Evolutionary conservation across 2,888 invertebrate genomes (phyloP).

Genomic region (Mellilla xanthometata): DNA sequence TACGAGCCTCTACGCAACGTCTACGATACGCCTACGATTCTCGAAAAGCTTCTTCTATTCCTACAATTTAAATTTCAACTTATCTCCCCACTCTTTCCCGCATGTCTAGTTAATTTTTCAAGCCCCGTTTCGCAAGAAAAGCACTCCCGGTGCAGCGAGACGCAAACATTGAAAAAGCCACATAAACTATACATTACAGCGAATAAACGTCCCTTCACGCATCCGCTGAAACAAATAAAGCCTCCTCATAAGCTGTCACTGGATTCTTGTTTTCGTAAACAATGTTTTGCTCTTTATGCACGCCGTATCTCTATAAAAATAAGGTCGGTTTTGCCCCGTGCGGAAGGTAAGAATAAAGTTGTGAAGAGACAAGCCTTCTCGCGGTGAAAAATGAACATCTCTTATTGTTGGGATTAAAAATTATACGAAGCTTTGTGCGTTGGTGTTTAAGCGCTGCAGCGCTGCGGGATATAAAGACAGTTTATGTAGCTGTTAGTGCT

Average conservation of each 20-base stretch:
- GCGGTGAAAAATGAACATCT: constrained; percentile 74
- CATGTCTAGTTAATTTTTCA: no score
- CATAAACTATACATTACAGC: constrained; percentile 24
- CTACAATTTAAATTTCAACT: no score
- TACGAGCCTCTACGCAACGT: constrained; percentile 38
- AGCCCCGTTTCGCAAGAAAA: not conserved
- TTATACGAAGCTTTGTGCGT: constrained; percentile 61
- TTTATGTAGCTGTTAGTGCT: constrained; percentile 24
- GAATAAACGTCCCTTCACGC: constrained; percentile 29
- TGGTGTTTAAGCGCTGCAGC: constrained; percentile 33
- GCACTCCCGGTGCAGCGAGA: constrained; percentile 2
- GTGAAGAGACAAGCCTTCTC: constrained; percentile 42
- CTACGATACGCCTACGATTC: no score
- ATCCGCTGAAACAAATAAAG: constrained; percentile 48
- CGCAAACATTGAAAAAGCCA: constrained; percentile 27
- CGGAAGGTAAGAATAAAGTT: constrained; percentile 16
- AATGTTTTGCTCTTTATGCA: constrained; percentile 7
- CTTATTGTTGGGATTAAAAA: constrained; percentile 74
- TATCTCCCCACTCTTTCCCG: no score
- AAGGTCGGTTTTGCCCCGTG: constrained; percentile 39
- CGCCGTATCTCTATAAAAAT: constrained; percentile 29
- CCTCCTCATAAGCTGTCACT: constrained; percentile 68
- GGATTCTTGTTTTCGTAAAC: constrained; percentile 40
- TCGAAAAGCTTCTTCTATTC: no score
- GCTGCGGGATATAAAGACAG: constrained; percentile 19